Evolutionary conservation across 2,797 vertebrate species (phyloP).

Genomic region (Smutsia gigantea): DNA sequence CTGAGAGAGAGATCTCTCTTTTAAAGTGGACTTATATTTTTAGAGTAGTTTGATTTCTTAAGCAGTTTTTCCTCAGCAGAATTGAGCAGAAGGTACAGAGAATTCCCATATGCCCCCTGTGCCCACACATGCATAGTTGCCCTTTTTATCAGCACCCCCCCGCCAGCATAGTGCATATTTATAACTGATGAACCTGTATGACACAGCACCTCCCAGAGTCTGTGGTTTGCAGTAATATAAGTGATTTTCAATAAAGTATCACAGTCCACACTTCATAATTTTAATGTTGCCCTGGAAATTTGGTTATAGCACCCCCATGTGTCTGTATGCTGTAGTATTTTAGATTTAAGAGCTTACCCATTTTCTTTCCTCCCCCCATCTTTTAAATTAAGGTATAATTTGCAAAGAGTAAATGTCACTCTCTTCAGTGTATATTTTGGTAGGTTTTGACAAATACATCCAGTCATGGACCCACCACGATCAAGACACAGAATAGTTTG

Average conservation of each 20-base stretch:
- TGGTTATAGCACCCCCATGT: not conserved
- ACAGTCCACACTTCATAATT: not conserved
- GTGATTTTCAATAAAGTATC: not conserved
- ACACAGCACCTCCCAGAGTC: not conserved
- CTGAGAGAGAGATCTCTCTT: not conserved
- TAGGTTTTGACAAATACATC: not conserved
- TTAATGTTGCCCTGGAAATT: not conserved
- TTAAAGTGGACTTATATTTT: not conserved
- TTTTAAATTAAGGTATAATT: not conserved
- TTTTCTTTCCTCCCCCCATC: not conserved
- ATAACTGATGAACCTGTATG: not conserved
- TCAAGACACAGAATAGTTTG: not conserved
- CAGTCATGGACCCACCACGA: not conserved
- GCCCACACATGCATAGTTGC: too few relatives aligned
- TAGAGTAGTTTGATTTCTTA: not conserved
- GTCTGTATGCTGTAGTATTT: not conserved
- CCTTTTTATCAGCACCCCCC: not conserved
- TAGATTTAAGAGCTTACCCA: not conserved
- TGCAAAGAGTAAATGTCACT: not conserved
- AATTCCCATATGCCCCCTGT: not conserved
- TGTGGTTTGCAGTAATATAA: not conserved
- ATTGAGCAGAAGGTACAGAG: not conserved
- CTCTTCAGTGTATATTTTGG: not conserved
- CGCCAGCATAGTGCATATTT: not conserved
- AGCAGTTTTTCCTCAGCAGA: not conserved